These are phyloP conservation scores for Gonocerus acuteangulatus DNA, from an alignment of 2,888 invertebrate species.

Conservation along the genomic window DNA sequence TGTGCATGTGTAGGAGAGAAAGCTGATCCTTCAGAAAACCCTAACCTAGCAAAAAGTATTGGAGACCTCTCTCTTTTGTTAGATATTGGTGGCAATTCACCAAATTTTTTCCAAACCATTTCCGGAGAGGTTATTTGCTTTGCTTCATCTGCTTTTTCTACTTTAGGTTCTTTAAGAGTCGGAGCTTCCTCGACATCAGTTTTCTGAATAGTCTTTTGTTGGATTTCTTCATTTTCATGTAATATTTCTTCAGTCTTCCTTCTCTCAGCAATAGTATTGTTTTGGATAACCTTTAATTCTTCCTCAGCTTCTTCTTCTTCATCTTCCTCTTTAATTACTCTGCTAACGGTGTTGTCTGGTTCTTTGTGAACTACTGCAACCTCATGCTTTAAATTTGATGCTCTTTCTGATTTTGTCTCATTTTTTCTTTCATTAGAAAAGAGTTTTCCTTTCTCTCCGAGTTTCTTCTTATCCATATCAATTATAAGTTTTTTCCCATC, in stretches of 20 bases:
- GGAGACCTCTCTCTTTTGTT: slow-evolving; percentile 68
- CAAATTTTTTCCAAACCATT: slow-evolving; percentile 38
- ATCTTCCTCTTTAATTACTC: no score
- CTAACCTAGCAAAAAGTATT: slow-evolving; percentile 68
- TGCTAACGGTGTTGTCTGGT: no score
- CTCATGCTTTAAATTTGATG: no score
- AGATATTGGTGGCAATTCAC: slow-evolving; percentile 51
- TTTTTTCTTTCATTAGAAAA: no score
- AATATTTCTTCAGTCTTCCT: slow-evolving; percentile 1
- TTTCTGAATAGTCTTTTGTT: slow-evolving; percentile 22
- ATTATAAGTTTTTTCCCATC: no score
- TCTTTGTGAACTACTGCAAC: no score
- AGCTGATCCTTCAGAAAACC: slow-evolving; percentile 76
- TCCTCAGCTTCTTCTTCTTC: background rate
- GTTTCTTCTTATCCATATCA: no score
- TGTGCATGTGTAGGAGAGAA: slow-evolving; percentile 64
- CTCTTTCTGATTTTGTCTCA: no score
- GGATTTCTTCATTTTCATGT: slow-evolving; percentile 9
- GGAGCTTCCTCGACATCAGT: background rate
- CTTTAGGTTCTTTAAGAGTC: background rate
- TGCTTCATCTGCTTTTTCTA: slow-evolving; percentile 37
- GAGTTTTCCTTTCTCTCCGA: no score
- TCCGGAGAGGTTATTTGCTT: slow-evolving; percentile 47
- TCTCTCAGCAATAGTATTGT: background rate
- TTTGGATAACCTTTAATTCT: background rate